Evolutionary conservation across 2,113 vertebrate genomes (phyloP).

Genomic region (Oncorhynchus nerka): DNA sequence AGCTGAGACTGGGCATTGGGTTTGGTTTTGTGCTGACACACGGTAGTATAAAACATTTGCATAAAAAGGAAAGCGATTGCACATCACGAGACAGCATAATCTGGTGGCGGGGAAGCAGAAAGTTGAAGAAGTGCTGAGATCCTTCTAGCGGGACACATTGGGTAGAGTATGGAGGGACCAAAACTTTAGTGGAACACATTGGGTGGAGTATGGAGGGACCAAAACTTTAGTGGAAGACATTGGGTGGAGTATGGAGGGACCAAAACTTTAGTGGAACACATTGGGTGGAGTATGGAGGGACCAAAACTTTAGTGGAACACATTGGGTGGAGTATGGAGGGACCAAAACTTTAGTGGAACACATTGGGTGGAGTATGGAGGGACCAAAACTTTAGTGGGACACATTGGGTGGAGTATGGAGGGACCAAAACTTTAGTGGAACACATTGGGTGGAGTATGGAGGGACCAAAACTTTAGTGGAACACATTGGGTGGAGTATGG

Average conservation of each 20-base stretch:
- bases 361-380: background rate
- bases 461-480: background rate
- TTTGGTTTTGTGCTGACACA: conserved; percentile 58
- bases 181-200: background rate
- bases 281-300: background rate
- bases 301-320: background rate
- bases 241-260: background rate
- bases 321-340: background rate
- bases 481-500: background rate
- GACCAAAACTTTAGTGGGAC: background rate
- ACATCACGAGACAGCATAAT: conserved; percentile 50
- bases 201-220: background rate
- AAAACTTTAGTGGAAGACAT: background rate
- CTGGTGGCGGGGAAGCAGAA: conserved; percentile 29
- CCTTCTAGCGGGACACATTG: background rate
- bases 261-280: background rate
- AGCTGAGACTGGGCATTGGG: conserved; percentile 3
- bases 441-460: background rate
- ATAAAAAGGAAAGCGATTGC: conserved; percentile 47
- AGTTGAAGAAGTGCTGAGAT: background rate
- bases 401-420: background rate
- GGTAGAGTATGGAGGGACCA: background rate
- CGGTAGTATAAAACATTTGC: conserved; percentile 46
- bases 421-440: background rate
- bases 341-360: background rate